Conservation (phyloP, 2,797 vertebrate genomes). For the Champsocephalus esox region DNA sequence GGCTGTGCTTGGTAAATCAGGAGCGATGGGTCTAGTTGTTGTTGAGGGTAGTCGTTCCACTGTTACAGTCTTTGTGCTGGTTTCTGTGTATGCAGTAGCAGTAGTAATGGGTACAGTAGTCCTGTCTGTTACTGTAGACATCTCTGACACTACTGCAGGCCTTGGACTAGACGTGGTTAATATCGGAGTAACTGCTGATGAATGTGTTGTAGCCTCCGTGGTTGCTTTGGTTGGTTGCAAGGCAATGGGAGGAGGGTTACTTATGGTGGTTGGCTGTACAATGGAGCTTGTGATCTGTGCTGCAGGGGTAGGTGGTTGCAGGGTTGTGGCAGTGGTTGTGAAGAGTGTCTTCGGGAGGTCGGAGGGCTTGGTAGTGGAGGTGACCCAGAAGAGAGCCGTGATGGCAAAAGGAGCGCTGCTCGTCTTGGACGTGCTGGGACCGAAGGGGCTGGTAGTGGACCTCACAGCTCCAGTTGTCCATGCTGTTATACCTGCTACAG, state of each 20-base stretch:
- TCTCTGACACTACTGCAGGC: conserved; percentile 45
- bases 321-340: conserved; percentile 34
- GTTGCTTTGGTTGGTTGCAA: conserved; percentile 37
- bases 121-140: conserved; percentile 43
- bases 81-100: conserved; percentile 32
- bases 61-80: conserved; percentile 53
- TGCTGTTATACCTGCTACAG: conserved; percentile 31
- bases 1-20: conserved; percentile 60
- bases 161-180: conserved; percentile 46
- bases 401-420: conserved; percentile 55
- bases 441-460: conserved; percentile 24
- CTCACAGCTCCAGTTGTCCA: conserved; percentile 29
- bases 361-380: conserved; percentile 45
- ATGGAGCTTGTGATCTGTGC: conserved; percentile 17
- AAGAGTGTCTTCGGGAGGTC: conserved; percentile 13
- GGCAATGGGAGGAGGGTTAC: conserved; percentile 32
- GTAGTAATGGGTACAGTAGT: conserved; percentile 48
- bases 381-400: conserved; percentile 60
- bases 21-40: conserved; percentile 26
- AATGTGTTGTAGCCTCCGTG: conserved; percentile 61
- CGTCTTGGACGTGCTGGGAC: conserved; percentile 54
- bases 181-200: conserved; percentile 27
- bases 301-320: conserved; percentile 23
- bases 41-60: conserved; percentile 39
- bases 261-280: conserved; percentile 41